These are phyloP conservation scores for Chesias legatella DNA, from an alignment of 2,888 invertebrate genomes.

Conservation along the genomic window DNA sequence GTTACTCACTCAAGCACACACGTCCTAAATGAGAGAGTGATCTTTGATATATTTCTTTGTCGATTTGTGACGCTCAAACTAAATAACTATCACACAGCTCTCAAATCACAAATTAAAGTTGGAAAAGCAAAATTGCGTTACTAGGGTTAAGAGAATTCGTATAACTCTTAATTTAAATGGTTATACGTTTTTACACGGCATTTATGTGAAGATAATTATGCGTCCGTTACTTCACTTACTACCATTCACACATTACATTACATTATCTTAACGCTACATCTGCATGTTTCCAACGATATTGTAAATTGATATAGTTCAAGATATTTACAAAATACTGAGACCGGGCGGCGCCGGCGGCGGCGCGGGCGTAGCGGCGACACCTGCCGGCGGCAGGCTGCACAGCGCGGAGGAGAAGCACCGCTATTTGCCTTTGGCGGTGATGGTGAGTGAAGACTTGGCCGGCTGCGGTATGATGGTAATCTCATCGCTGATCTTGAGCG, in stretches of 20 bases:
- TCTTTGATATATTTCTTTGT: constrained; percentile 50
- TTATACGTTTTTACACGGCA: constrained; percentile 44
- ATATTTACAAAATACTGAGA: constrained; percentile 75
- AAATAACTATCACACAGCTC: constrained; percentile 40
- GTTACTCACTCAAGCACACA: constrained; percentile 33
- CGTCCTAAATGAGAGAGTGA: constrained; percentile 41
- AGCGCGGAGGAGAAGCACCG: no score
- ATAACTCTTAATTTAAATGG: constrained; percentile 31
- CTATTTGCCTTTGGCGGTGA: constrained; percentile 74
- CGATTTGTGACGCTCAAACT: constrained; percentile 63
- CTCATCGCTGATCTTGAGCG: constrained; percentile 94
- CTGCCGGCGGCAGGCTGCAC: no score
- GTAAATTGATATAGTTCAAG: constrained; percentile 56
- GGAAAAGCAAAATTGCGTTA: constrained; percentile 37
- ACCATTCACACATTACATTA: constrained; percentile 51
- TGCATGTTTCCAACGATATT: constrained; percentile 50
- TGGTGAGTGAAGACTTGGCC: constrained; percentile 76
- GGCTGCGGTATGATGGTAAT: constrained; percentile 96
- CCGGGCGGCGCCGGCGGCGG: constrained; percentile 41
- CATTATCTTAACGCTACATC: constrained; percentile 57
- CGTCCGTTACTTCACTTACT: constrained; percentile 22
- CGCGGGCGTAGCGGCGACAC: no score
- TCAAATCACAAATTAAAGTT: constrained; percentile 45
- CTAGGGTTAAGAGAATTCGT: constrained; percentile 21
- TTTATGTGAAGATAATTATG: constrained; percentile 45